phyloP scores from a whole-genome alignment of 2,113 vertebrate genomes.

The Trematomus loennbergii region DNA sequence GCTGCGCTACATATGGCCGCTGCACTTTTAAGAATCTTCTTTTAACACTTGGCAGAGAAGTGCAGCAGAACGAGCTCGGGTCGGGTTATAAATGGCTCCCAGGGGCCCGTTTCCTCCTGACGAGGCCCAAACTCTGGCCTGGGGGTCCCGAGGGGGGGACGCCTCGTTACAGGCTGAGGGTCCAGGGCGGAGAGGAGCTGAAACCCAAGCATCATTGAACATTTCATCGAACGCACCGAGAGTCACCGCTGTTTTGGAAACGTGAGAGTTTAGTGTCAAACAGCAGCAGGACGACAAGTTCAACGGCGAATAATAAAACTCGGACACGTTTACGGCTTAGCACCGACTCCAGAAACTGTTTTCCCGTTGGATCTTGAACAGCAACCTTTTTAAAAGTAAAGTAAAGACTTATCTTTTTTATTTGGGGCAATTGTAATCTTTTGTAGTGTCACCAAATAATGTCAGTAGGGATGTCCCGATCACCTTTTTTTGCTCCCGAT shows the following conservation, averaged over 20 bases:
- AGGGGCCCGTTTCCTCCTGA: conserved; percentile 69
- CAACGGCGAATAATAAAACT: conserved; percentile 11
- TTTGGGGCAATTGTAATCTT: too few relatives aligned
- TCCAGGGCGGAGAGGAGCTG: conserved; percentile 5
- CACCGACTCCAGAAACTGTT: background rate
- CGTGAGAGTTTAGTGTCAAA: conserved; percentile 72
- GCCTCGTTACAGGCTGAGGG: conserved; percentile 3
- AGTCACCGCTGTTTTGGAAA: conserved; percentile 75
- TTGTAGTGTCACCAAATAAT: background rate
- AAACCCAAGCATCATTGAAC: conserved; percentile 78
- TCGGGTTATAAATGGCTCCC: conserved; percentile 76
- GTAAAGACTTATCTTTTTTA: too few relatives aligned
- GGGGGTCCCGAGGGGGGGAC: conserved; percentile 8
- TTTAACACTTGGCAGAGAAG: conserved; percentile 81
- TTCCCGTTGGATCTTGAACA: too few relatives aligned
- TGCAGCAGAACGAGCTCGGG: conserved; percentile 67
- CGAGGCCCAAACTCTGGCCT: conserved; percentile 52
- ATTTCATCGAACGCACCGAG: conserved; percentile 63
- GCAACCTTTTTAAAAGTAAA: too few relatives aligned
- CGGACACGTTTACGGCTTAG: background rate
- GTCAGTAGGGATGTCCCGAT: too few relatives aligned
- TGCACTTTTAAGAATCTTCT: conserved; percentile 79
- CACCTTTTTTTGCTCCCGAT: too few relatives aligned
- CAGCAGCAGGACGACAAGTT: conserved; percentile 46
- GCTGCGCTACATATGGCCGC: conserved; percentile 55